phyloP scores from a whole-genome alignment of 1,140 invertebrate species.

The Geopemphigus sp. region DNA sequence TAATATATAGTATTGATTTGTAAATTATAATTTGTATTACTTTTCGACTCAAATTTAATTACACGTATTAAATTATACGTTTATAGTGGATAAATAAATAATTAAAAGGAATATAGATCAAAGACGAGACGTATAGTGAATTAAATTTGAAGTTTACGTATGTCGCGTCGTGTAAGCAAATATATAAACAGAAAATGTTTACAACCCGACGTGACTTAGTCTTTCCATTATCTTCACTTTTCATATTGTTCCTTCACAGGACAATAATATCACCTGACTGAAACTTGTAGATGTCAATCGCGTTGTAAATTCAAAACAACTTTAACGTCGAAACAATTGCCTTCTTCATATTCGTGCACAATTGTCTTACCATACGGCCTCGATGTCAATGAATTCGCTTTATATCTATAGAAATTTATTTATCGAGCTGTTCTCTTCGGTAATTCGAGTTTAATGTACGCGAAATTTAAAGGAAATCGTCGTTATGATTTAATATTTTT shows the following conservation, averaged over 20 bases:
- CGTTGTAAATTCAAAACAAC: slow-evolving; percentile 26
- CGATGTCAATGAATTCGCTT: not conserved
- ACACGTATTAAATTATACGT: not conserved
- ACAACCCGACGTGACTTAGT: slow-evolving; percentile 20
- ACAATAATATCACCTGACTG: slow-evolving; percentile 28
- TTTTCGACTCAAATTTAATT: slow-evolving; percentile 10
- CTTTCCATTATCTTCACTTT: slow-evolving; percentile 5
- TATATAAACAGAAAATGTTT: slow-evolving; percentile 24
- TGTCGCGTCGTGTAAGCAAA: not conserved
- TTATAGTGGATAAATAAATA: slow-evolving; percentile 12
- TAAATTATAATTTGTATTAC: not conserved
- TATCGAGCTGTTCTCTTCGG: not conserved
- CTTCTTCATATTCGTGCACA: not conserved
- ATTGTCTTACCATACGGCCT: not conserved
- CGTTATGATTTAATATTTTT: no score
- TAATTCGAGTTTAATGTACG: not conserved
- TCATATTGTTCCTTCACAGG: slow-evolving; percentile 5
- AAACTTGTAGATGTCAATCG: slow-evolving; percentile 31
- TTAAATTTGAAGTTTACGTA: not conserved
- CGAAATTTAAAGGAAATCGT: no score
- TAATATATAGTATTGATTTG: not conserved
- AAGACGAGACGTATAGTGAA: slow-evolving; percentile 8
- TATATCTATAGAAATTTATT: not conserved
- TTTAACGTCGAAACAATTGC: slow-evolving; percentile 15
- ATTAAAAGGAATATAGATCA: slow-evolving; percentile 14